Percentiles rank a stretch among this genome's conserved stretches.
Evolutionary conservation across 2,888 invertebrate genomes (phyloP).

Genomic region (Chrysolina americana): DNA sequence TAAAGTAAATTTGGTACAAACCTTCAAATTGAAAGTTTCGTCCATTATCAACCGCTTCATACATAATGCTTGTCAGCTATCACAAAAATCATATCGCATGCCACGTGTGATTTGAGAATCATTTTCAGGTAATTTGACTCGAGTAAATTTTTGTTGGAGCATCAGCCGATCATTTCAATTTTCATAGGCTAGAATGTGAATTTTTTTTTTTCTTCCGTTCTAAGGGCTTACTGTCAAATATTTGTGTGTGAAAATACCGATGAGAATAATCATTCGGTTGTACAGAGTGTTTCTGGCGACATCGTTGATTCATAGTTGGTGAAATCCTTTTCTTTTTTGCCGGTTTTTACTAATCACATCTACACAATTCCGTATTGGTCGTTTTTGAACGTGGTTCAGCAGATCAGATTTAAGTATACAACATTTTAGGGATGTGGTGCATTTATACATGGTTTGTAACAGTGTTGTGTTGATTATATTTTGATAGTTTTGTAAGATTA

Average conservation of each 20-base stretch:
- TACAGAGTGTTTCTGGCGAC: not conserved
- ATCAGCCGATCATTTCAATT: too few relatives aligned
- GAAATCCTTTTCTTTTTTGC: constrained; percentile 45
- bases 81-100: constrained; percentile 20
- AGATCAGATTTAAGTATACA: constrained; percentile 31
- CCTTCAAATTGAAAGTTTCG: constrained; percentile 15
- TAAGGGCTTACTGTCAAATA: not conserved
- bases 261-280: not conserved
- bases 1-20: not conserved
- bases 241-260: constrained; percentile 1
- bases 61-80: constrained; percentile 13
- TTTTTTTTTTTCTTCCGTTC: too few relatives aligned
- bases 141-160: too few relatives aligned
- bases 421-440: constrained; percentile 57
- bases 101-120: not conserved
- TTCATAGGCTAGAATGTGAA: too few relatives aligned
- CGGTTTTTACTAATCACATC: constrained; percentile 54
- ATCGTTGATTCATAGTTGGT: constrained; percentile 33
- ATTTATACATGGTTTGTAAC: constrained; percentile 68
- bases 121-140: not conserved
- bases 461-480: constrained; percentile 70
- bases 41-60: constrained; percentile 8
- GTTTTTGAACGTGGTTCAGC: constrained; percentile 38
- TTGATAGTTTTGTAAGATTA: constrained; percentile 70
- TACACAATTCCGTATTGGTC: constrained; percentile 40